Percentiles rank a stretch among this genome's conserved stretches.
Conservation (phyloP, 2,113 vertebrate genomes). For the Pristiophorus japonicus region DNA sequence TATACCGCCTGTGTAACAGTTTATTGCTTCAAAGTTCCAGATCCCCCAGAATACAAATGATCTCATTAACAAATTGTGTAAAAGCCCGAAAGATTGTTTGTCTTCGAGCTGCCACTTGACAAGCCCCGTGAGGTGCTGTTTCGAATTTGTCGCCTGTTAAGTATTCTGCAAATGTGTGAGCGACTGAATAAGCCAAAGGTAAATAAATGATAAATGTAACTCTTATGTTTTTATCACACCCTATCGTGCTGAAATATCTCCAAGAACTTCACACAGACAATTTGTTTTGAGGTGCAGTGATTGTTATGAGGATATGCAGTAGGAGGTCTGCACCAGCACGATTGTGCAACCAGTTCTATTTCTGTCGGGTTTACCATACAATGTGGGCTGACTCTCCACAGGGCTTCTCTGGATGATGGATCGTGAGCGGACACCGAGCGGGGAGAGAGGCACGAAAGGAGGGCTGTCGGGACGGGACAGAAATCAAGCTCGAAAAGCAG, state of each 20-base stretch:
- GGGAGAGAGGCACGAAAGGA: background rate
- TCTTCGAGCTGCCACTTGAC: background rate
- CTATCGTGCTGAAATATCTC: background rate
- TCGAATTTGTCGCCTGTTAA: background rate
- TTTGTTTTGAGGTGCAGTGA: background rate
- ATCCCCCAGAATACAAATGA: background rate
- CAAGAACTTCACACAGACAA: background rate
- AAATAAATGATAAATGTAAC: background rate
- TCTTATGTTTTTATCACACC: background rate
- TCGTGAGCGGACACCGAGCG: background rate
- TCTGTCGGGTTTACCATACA: background rate
- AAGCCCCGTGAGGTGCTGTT: background rate
- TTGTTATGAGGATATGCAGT: background rate
- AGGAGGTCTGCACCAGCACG: background rate
- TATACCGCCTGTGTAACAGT: background rate
- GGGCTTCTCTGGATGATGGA: background rate
- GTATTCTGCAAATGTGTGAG: background rate
- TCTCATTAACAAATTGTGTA: background rate
- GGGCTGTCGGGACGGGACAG: background rate
- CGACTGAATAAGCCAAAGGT: background rate
- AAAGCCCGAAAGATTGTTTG: background rate
- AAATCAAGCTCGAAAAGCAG: background rate
- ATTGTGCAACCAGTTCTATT: too few species aligned
- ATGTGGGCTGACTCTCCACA: background rate
- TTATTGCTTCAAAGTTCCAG: slow-evolving; percentile 13